phyloP scores from a whole-genome alignment of 2,888 invertebrate species.

The Electrophaes corylata region DNA sequence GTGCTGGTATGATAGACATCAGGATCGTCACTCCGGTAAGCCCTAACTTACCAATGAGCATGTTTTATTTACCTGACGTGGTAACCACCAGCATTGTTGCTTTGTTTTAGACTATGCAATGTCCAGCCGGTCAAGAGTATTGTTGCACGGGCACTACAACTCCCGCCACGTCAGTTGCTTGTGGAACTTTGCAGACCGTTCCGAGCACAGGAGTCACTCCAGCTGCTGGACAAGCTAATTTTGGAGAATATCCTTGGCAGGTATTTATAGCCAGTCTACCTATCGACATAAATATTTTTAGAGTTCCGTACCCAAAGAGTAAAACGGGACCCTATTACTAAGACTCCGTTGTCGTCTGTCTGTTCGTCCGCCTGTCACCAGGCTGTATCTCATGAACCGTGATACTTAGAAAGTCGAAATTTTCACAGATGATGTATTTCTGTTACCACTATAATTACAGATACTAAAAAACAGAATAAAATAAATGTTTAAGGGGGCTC shows the following conservation, averaged over 20 bases:
- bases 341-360: too few species aligned
- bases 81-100: conserved; percentile 11
- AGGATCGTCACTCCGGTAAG: conserved; percentile 86
- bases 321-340: too few species aligned
- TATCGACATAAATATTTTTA: neutral
- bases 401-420: too few species aligned
- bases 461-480: too few species aligned
- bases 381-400: too few species aligned
- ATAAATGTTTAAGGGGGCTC: too few species aligned
- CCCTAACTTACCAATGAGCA: neutral
- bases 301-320: too few species aligned
- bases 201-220: conserved; percentile 62
- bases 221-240: conserved; percentile 84
- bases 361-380: too few species aligned
- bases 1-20: conserved; percentile 85
- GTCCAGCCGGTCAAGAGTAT: conserved; percentile 71
- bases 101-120: conserved; percentile 48
- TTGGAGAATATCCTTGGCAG: conserved; percentile 91
- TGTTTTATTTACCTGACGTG: neutral
- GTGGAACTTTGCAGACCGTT: conserved; percentile 72
- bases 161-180: conserved; percentile 53
- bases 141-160: conserved; percentile 62
- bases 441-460: too few species aligned
- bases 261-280: conserved; percentile 55
- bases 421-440: too few species aligned